Evolutionary conservation across 2,888 invertebrate species (phyloP), one percentile per base, ranked within the genome.

Genomic region (Hermodice carunculata): DNA sequence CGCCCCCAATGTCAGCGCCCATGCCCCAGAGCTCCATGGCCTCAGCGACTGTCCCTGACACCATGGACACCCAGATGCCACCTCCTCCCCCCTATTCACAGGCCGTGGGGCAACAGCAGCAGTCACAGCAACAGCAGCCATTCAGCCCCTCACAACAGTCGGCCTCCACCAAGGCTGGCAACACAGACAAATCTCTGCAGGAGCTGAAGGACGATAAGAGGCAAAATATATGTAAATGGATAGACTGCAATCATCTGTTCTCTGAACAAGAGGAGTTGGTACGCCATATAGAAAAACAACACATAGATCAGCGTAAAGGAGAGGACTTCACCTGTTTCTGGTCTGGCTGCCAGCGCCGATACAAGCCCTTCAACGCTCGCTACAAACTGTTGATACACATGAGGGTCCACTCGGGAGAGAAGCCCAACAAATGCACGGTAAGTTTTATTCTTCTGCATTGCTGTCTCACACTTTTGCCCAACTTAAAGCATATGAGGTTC

Each of bases 241-340:
- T 83, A 29, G 84, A 85, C 75, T 85, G 85, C 72, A 81, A 81
- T 57, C 74, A 72, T 49, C 64, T 76, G 61, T 85, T 81, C 69
- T 71, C 72, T 29, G 82, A 83, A 48, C 82, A 82, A 66, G 81
- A 81, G 5, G 83, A 84, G 53, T 77, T 85, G 60, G 85, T 85
- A 24, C 77, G 81, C 51, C 85, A 85, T 70, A 78, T 85, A 40
- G 85, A 85, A 74, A 84, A 83, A 71, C 75, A 76, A 37, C 85
- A 85, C 71, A 85, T 85, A 49, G 85, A 85, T 67, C 85, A 85
- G 69, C 67, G 85, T 17, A 84, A 84, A 60, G 84, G 82, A 1
- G 84, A 85, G 56, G 85, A 85, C 61, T 85, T 84, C 67, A 83
- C 85, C 2, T 85, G 85, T 71, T 85, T 81, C 76, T 85, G 85